Evolutionary conservation across 2,113 vertebrate species (phyloP), one percentile per base, ranked within the genome.

Genomic region (Zosterops hypoxanthus): DNA sequence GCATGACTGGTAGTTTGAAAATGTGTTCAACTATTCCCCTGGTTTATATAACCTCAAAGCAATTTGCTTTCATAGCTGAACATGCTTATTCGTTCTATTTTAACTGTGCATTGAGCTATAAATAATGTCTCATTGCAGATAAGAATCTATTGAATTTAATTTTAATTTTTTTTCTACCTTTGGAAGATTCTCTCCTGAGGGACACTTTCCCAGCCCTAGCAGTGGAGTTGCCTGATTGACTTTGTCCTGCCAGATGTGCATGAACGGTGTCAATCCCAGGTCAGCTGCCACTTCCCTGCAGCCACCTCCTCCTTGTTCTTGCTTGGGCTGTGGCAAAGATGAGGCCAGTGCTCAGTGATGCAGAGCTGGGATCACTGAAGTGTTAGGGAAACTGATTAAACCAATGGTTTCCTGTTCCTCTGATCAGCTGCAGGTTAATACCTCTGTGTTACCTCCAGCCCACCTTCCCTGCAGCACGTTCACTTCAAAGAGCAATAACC

Each of bases 51-150:
- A 91, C 65, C 87, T 79, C 65, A 82, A 49, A 93, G 85, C 66
- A 95, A 95, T 97, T 90, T 96, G 46, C 94, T 94, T 91, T 82
- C 78, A 57, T 85, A 81, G 82, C 70, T 82, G 73, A 91, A 87
- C 79, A 64, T 9, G 28, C 57, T 87, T 91, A 85, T 95, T 97
- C 25, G 5, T 85, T 87, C 78, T 90, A 66, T 93, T 96, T 96
- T 92, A 88, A 81, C 82, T 90, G 68, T 88, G 82, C 71, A 42
- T 92, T 80, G 82, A 82, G 59, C 90, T 97, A 94, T 88, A 93
- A 92, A 92, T 93, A 90, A 76, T 20, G 33, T 23, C 71, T 89
- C 34, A 52, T 82, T 87, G 70, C 82, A 92, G 90, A 94, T 75
- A 86, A 92, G 65, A 75, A 93, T 91, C 88, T 87, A 44, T 75